phyloP scores from a whole-genome alignment of 1,140 invertebrate species.

The Capitella teleta region DNA sequence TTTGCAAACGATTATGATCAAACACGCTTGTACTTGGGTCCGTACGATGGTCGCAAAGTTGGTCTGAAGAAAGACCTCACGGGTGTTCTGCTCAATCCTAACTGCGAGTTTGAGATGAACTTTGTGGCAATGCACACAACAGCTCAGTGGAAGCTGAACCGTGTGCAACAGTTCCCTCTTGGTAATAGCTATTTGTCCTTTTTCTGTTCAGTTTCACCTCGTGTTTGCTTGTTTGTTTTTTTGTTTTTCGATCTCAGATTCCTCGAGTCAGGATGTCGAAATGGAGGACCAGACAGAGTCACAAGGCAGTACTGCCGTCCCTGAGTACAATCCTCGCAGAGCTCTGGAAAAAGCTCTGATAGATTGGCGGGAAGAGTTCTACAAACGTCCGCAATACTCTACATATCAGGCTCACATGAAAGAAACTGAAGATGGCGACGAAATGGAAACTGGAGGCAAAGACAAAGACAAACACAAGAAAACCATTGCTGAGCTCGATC shows the following conservation, averaged over 20 bases:
- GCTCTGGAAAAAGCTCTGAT: conserved; percentile 71
- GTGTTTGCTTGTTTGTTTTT: no score
- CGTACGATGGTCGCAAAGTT: conserved; percentile 84
- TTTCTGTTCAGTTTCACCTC: no score
- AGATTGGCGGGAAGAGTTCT: conserved; percentile 86
- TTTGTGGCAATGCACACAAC: conserved; percentile 90
- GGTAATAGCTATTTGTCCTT: no score
- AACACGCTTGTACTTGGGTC: conserved; percentile 84
- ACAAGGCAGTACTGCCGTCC: no score
- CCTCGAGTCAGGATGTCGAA: background rate
- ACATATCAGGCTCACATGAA: background rate
- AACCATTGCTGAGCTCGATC: background rate
- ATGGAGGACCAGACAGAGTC: background rate
- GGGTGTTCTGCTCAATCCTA: conserved; percentile 96
- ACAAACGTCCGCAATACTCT: conserved; percentile 34
- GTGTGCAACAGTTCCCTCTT: conserved; percentile 27
- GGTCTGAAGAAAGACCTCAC: conserved; percentile 71
- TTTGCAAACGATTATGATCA: conserved; percentile 99
- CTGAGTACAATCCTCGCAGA: conserved; percentile 53
- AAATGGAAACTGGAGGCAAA: background rate
- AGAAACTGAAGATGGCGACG: background rate
- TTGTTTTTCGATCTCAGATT: background rate
- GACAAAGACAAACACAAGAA: background rate
- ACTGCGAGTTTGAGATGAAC: conserved; percentile 97
- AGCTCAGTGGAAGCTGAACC: conserved; percentile 71